A percentile compares a stretch with the other conserved stretches of the same genome.
phyloP scores from a whole-genome alignment of 2,888 invertebrate species.

The Macropis europaea region DNA sequence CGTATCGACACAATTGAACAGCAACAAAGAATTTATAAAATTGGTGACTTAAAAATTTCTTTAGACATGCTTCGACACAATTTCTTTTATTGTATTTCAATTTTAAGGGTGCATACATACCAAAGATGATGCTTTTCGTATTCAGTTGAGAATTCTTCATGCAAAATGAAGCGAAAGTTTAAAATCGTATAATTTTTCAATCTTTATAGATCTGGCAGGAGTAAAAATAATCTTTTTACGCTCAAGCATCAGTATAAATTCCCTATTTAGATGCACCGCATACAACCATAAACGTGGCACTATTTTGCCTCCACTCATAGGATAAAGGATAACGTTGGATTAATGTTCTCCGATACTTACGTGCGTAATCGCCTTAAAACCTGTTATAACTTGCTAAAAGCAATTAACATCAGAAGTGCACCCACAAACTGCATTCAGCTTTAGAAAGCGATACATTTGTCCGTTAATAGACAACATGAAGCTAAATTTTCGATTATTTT shows the following conservation, averaged over 20 bases:
- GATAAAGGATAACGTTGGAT: slow-evolving; percentile 33
- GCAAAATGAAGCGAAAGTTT: no score
- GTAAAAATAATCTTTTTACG: background rate
- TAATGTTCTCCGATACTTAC: slow-evolving; percentile 42
- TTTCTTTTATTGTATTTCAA: no score
- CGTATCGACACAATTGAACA: no score
- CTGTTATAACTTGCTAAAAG: slow-evolving; percentile 30
- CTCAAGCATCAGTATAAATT: slow-evolving; percentile 17
- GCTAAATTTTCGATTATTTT: background rate
- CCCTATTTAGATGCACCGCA: background rate
- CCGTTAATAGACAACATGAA: slow-evolving; percentile 7
- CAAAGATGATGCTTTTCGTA: no score
- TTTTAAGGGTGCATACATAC: no score
- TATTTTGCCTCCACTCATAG: slow-evolving; percentile 20
- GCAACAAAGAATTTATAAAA: no score
- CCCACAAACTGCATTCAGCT: background rate
- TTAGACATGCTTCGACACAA: no score
- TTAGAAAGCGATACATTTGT: background rate
- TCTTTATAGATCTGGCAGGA: no score
- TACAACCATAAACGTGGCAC: background rate
- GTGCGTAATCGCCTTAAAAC: slow-evolving; percentile 28
- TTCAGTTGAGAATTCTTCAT: no score
- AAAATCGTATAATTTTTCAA: no score
- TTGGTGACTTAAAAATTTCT: no score
- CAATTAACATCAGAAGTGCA: slow-evolving; percentile 19